phyloP scores from a whole-genome alignment of 2,888 invertebrate species.

The Odontocolon sp. region DNA sequence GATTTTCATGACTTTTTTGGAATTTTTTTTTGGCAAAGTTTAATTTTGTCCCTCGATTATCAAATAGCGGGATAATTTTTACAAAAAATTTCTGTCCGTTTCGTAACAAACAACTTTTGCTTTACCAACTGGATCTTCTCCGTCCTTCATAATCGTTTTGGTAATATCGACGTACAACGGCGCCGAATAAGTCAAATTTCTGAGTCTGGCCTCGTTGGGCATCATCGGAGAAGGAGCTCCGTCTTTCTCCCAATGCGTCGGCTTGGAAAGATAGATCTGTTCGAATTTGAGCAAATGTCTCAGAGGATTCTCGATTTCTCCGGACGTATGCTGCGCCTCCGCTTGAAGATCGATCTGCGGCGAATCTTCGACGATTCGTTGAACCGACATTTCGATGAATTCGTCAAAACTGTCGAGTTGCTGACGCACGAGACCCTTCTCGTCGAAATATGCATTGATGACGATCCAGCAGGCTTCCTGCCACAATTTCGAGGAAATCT shows the following conservation, averaged over 20 bases:
- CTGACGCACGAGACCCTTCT: conserved; percentile 99
- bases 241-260: conserved; percentile 99
- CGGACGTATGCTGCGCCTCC: conserved; percentile 97
- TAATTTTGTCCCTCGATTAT: too few species aligned
- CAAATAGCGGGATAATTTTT: too few species aligned
- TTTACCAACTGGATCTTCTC: conserved; percentile 91
- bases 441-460: conserved; percentile 99
- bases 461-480: conserved; percentile 99
- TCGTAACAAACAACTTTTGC: neutral
- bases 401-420: conserved; percentile 99
- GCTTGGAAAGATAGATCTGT: conserved; percentile 99
- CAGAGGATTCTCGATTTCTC: conserved; percentile 93
- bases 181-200: conserved; percentile 98
- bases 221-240: conserved; percentile 99
- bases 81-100: too few species aligned
- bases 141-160: conserved; percentile 96
- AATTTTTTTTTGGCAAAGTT: too few species aligned
- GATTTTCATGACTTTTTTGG: too few species aligned
- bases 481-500: conserved; percentile 99
- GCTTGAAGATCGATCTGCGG: conserved; percentile 98
- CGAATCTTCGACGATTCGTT: conserved; percentile 99
- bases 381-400: conserved; percentile 99
- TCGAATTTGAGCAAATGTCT: conserved; percentile 97
- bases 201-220: conserved; percentile 99
- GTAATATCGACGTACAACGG: conserved; percentile 99